Conservation (phyloP, 2,888 invertebrate genomes). For the Drosophila demipolita region DNA sequence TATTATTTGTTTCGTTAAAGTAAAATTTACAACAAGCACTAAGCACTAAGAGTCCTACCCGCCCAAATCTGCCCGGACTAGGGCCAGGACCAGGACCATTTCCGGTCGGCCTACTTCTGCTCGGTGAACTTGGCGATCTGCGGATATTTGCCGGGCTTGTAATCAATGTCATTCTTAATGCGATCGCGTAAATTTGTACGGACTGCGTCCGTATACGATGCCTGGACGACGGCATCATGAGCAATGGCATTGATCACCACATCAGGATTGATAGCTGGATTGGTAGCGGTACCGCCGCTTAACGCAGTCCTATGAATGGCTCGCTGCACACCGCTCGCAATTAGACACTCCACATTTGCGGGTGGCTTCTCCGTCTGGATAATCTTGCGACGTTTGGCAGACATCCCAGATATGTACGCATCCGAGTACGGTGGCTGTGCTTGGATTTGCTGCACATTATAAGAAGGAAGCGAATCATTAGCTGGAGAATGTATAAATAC, state of each 20-base stretch:
- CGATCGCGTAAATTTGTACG: conserved; percentile 82
- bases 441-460: conserved; percentile 53
- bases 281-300: conserved; percentile 60
- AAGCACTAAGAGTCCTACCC: conserved; percentile 21
- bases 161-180: conserved; percentile 83
- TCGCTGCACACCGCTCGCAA: conserved; percentile 83
- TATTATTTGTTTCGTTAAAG: conserved; percentile 57
- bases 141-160: conserved; percentile 83
- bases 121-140: conserved; percentile 84
- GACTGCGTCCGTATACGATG: conserved; percentile 83
- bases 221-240: conserved; percentile 81
- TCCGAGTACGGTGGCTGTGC: conserved; percentile 91
- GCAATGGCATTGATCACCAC: conserved; percentile 80
- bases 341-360: conserved; percentile 79
- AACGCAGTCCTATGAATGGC: conserved; percentile 81
- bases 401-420: conserved; percentile 95
- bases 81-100: not conserved
- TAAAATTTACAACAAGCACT: conserved; percentile 74
- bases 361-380: conserved; percentile 85
- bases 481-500: not conserved
- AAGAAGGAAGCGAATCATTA: not conserved
- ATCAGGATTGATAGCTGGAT: conserved; percentile 68
- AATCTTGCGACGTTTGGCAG: conserved; percentile 94
- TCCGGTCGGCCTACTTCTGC: conserved; percentile 65
- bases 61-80: not conserved